Evolutionary conservation across 2,113 vertebrate species (phyloP), one percentile per base, ranked within the genome.

Genomic region (Myocastor coypus): DNA sequence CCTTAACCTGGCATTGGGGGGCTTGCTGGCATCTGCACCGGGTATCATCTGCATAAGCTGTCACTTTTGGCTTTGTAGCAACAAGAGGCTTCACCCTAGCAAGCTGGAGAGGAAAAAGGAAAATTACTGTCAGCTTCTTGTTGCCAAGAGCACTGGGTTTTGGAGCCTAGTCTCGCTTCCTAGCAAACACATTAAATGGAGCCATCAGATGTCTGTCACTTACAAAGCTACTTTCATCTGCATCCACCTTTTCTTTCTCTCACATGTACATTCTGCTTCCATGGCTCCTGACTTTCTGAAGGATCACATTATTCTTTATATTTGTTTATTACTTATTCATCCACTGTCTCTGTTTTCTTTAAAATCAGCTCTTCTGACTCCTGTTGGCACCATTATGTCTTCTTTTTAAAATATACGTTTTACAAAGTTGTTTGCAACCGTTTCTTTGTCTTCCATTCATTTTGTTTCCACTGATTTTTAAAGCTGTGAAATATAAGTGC

Each of bases 111-210:
- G 40, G 3, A 80, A 9, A 94, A 71, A 82, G 81, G 84, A 90
- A 95, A 96, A 93, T 40, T 94, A 63, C 69, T 73, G 55, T 73
- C 19, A 9, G 64, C 37, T 61, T 92, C 37, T 42, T 78, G 71
- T n/a, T 81, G 94, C 95, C 96, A 97, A 93, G 69, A 95, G 92
- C 84, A 80, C 83, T 89, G 55, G 87, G 37, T 96, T 94, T 80
- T 85, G 73, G 75, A 96, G 34, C 66, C 84, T 40, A 73, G 2
- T 95, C 42, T 91, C 52, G 55, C 59, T 96, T 87, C 17, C 69
- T 82, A 63, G 42, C 26, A 92, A 42, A 52, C 32, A 84, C 68
- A 95, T 84, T 82, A 97, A 93, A 97, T 88, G 34, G 22, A 97
- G 80, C 46, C 92, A 90, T 97, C 87, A 87, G 87, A 92, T 71